These are phyloP conservation scores for Otus sunia DNA, from an alignment of 2,113 vertebrate species.

Conservation along the genomic window DNA sequence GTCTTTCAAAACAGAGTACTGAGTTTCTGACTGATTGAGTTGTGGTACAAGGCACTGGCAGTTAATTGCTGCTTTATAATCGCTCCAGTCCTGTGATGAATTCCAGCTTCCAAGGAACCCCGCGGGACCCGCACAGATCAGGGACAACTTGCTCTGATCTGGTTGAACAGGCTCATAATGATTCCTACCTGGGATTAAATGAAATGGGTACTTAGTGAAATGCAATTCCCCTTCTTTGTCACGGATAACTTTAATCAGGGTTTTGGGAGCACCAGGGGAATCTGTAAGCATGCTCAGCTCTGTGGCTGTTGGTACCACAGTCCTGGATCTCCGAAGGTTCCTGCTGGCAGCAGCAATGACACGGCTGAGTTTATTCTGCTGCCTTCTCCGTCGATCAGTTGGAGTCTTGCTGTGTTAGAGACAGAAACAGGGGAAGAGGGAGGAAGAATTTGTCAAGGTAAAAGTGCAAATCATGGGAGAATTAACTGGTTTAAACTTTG, in stretches of 20 bases:
- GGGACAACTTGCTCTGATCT: not conserved
- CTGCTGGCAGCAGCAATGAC: not conserved
- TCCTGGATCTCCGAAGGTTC: not conserved
- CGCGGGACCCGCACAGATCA: not conserved
- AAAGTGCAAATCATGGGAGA: not conserved
- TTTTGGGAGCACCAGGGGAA: not conserved
- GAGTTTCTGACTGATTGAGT: not conserved
- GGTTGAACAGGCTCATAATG: not conserved
- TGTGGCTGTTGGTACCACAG: fast-evolving
- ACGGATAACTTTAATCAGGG: not conserved
- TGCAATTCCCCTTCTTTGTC: constrained; percentile 12
- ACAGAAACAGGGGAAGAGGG: not conserved
- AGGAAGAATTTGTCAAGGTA: not conserved
- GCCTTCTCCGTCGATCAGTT: not conserved
- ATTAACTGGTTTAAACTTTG: not conserved
- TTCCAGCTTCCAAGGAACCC: not conserved
- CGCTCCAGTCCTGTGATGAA: not conserved
- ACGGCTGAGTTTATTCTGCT: not conserved
- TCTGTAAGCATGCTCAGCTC: not conserved
- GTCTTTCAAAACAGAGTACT: not conserved
- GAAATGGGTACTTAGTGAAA: constrained; percentile 15
- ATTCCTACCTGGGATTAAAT: constrained; percentile 13
- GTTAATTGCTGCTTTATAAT: constrained; percentile 10
- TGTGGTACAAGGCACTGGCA: not conserved
- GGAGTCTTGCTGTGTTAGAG: not conserved